Conservation (phyloP, 2,113 vertebrate genomes). For the Murina feae region DNA sequence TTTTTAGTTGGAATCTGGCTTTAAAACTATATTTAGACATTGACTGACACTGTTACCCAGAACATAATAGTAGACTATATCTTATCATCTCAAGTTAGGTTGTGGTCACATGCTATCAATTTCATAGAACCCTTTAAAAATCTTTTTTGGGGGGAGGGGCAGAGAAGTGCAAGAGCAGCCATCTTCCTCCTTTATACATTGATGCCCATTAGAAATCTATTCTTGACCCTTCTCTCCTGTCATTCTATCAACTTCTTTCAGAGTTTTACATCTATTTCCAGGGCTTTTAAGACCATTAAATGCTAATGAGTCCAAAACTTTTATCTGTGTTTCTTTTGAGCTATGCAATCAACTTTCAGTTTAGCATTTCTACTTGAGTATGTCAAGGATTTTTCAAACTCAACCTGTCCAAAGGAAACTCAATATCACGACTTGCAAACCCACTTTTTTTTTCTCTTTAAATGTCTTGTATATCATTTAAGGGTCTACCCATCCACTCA, state of each 20-base stretch:
- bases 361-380: neutral
- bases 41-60: neutral
- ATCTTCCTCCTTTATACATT: neutral
- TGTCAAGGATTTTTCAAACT: neutral
- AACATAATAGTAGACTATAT: neutral
- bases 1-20: conserved; percentile 3
- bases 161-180: neutral
- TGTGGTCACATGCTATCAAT: neutral
- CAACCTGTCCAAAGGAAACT: neutral
- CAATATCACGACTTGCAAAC: neutral
- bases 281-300: neutral
- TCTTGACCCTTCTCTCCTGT: neutral
- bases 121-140: conserved; percentile 27
- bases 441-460: neutral
- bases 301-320: neutral
- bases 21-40: conserved; percentile 22
- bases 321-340: neutral
- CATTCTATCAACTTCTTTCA: neutral
- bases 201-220: neutral
- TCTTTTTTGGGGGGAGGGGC: neutral
- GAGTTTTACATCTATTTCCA: neutral
- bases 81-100: neutral
- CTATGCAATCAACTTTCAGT: neutral
- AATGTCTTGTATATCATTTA: neutral
- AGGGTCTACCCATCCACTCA: neutral